phyloP scores from a whole-genome alignment of 2,888 invertebrate genomes.

The Rhagonycha fulva region DNA sequence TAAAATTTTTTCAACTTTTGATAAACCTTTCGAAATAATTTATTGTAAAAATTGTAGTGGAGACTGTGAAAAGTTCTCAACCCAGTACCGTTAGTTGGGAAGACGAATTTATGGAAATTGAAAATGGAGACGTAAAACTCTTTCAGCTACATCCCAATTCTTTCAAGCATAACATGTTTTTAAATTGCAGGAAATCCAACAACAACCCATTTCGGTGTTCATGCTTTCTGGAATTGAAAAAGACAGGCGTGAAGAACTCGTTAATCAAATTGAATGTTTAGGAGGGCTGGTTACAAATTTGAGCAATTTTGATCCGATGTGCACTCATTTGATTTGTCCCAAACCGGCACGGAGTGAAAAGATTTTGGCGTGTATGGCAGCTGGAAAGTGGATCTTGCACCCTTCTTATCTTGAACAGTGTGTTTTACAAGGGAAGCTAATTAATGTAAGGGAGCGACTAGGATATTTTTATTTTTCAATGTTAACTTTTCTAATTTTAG shows the following conservation, averaged over 20 bases:
- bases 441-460: constrained; percentile 59
- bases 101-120: constrained; percentile 55
- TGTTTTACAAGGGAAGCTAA: constrained; percentile 62
- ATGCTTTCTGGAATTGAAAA: constrained; percentile 48
- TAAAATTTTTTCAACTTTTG: not conserved
- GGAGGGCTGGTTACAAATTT: constrained; percentile 69
- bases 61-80: constrained; percentile 56
- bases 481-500: constrained; percentile 51
- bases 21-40: not conserved
- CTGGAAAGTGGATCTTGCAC: constrained; percentile 90
- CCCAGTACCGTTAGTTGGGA: constrained; percentile 76
- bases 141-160: not conserved
- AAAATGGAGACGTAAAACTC: not conserved
- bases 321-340: constrained; percentile 79
- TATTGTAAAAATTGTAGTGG: constrained; percentile 16
- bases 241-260: constrained; percentile 34
- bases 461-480: not conserved
- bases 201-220: constrained; percentile 2
- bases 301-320: constrained; percentile 61
- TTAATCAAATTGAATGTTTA: constrained; percentile 41
- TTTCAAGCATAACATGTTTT: not conserved
- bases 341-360: constrained; percentile 84
- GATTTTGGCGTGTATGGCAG: constrained; percentile 81
- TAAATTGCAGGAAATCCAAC: not conserved
- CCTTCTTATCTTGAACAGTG: constrained; percentile 76